Base-by-base conservation (phyloP, 2,113 vertebrate species). In the Mastomys coucha region DNA sequence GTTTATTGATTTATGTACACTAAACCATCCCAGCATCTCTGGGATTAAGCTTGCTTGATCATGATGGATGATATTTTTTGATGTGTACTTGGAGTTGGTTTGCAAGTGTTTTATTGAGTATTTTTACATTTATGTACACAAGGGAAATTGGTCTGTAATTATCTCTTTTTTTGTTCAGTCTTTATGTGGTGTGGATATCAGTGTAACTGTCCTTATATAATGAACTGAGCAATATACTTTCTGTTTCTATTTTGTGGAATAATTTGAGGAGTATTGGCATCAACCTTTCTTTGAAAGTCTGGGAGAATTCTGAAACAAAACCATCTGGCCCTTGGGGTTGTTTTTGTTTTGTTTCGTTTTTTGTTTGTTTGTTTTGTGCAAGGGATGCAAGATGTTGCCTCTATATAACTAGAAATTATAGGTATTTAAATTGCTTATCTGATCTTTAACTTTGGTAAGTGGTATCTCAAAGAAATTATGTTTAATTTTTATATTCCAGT, bases 261-360 rank as follows among this genome's bases (percentile, higher is more conserved):
- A 82, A 84, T 60, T 84, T 42, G 81, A 84, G 13, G n/a, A 84
- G 56, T 63, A 39, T 84, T 84, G 81, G 56, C n/a, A 63, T 84
- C 56, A 84, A 84, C n/a, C 63, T 56, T 63, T 84, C 56, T 84
- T 58, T 63, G 56, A 84, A 84, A 84, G n/a, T 84, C 81, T 84
- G 13, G 80, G 39, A 42, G n/a, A 63, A 84, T 63, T 84, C 22
- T 63, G 5, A 9, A 13, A 20, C 63, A 63, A 84, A 82, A 39
- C 56, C n/a, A 84, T 84, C 56, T 84, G 81, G 81, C 22, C 36
- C 19, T 82, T 7, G 80, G 53, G 16, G 36, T 80, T 80, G 51
- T 31, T 80, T 56, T 56, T 80, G 31, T 28, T 28, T 65, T 28
- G 9, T 26, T 65, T 26, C 7, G 16, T 33, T 14, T 58, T 80